Percentiles rank a stretch among this genome's conserved stretches.
Evolutionary conservation across 2,113 vertebrate genomes (phyloP).

Genomic region (Apteryx owenii): DNA sequence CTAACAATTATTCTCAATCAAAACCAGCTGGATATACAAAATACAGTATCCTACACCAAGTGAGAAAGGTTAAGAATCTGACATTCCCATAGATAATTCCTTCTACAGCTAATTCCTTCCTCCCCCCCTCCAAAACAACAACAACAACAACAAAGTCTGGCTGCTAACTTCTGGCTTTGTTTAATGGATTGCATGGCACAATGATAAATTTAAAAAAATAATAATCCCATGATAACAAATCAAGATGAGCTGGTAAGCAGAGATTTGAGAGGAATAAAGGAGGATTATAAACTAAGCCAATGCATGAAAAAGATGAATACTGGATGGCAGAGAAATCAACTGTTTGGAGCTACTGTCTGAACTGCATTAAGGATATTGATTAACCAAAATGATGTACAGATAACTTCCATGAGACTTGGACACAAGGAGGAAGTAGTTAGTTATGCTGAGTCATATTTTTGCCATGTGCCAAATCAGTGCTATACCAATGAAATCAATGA

Average conservation of each 20-base stretch:
- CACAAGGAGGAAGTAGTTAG: neutral
- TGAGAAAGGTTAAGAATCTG: neutral
- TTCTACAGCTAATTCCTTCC: neutral
- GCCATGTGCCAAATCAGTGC: neutral
- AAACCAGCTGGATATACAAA: neutral
- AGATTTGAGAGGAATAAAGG: neutral
- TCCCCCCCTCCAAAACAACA: neutral
- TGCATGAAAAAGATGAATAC: neutral
- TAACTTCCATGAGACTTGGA: neutral
- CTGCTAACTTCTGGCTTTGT: neutral
- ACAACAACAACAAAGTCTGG: neutral
- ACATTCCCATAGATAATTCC: neutral
- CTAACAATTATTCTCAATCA: neutral
- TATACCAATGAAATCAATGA: neutral
- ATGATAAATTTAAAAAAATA: neutral
- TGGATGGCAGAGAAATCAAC: neutral
- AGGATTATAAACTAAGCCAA: neutral
- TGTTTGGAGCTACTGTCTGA: neutral
- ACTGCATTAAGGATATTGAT: neutral
- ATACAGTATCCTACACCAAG: neutral
- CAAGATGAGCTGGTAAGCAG: neutral
- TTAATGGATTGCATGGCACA: neutral
- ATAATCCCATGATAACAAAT: neutral
- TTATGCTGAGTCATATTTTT: neutral
- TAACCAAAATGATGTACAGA: neutral